phyloP scores from a whole-genome alignment of 2,113 vertebrate species.

The Nycticorax nycticorax region DNA sequence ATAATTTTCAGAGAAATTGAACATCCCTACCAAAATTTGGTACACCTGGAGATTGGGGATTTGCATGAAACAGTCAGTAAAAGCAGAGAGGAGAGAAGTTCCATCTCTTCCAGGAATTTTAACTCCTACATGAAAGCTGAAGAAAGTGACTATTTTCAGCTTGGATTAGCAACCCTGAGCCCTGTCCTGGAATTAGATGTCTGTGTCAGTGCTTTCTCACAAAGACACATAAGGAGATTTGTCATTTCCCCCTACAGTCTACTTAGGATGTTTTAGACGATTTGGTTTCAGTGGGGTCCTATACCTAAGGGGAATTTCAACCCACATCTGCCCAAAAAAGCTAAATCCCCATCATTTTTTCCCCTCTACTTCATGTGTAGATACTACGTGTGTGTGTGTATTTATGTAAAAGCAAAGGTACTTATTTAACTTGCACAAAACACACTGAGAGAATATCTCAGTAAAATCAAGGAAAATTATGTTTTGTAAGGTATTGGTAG shows the following conservation, averaged over 20 bases:
- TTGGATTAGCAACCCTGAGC: neutral
- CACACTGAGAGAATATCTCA: neutral
- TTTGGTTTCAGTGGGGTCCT: neutral
- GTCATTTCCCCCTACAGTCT: neutral
- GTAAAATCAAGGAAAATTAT: neutral
- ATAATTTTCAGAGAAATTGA: neutral
- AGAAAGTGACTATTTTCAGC: neutral
- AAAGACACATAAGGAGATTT: neutral
- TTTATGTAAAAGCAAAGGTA: neutral
- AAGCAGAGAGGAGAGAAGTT: neutral
- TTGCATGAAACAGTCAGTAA: neutral
- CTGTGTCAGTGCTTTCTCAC: neutral
- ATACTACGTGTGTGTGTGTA: neutral
- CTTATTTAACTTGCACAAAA: neutral
- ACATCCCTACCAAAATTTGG: neutral
- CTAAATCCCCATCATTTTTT: neutral
- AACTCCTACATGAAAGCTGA: neutral
- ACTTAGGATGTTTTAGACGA: neutral
- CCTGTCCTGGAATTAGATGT: neutral
- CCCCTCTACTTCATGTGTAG: neutral
- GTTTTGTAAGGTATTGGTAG: neutral
- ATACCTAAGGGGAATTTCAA: neutral
- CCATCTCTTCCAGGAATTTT: neutral
- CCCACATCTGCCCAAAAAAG: neutral
- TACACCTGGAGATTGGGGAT: neutral